phyloP scores from a whole-genome alignment of 2,888 invertebrate genomes.

The Eristalinus sepulchralis region DNA sequence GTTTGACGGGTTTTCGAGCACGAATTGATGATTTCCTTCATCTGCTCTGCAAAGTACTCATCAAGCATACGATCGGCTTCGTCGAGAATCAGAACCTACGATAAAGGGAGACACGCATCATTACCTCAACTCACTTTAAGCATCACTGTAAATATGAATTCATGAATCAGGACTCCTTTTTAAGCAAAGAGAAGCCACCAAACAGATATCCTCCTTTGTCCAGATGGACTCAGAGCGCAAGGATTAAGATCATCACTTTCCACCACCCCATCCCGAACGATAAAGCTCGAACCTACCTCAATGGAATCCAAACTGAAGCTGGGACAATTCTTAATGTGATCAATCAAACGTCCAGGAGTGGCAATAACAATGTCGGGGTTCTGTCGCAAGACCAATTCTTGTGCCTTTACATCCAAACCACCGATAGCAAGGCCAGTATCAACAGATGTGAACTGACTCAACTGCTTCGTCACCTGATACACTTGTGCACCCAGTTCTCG shows the following conservation, averaged over 20 bases:
- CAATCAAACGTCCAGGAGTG: constrained; percentile 98
- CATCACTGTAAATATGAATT: not conserved
- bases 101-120: too few relatives aligned
- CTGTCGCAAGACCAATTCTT: constrained; percentile 91
- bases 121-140: not conserved
- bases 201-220: constrained; percentile 26
- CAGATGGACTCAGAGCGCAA: constrained; percentile 79
- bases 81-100: constrained; percentile 83
- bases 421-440: constrained; percentile 93
- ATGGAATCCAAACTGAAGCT: constrained; percentile 94
- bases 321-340: constrained; percentile 97
- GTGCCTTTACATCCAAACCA: constrained; percentile 91
- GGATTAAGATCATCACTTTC: constrained; percentile 79
- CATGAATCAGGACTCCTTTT: constrained; percentile 74
- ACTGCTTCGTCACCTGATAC: constrained; percentile 94
- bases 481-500: constrained; percentile 99
- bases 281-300: constrained; percentile 84
- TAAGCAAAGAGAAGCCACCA: constrained; percentile 64
- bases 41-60: constrained; percentile 99
- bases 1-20: constrained; percentile 96
- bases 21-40: constrained; percentile 98
- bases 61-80: constrained; percentile 95
- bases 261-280: not conserved
- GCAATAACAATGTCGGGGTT: constrained; percentile 99
- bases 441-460: constrained; percentile 92